Evolutionary conservation across 1,140 invertebrate genomes (phyloP).

Genomic region (Solenopsis fugax): DNA sequence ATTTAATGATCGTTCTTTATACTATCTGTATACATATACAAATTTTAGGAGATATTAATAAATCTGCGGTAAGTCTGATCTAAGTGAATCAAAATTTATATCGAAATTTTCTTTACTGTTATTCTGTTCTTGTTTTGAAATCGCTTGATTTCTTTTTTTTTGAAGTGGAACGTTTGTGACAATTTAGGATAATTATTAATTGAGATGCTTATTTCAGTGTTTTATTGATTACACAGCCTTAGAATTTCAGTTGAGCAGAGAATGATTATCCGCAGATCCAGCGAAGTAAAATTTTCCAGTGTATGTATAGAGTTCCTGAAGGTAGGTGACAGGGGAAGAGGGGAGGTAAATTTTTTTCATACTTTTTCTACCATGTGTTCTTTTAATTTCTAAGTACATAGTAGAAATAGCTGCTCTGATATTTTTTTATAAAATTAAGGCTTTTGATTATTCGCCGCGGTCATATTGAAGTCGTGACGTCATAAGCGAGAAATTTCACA

Average conservation of each 20-base stretch:
- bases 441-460: no score
- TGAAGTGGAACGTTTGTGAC: neutral
- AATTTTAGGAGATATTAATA: no score
- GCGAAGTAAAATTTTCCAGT: no score
- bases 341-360: no score
- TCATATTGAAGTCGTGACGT: no score
- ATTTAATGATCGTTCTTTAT: slow-evolving; percentile 47
- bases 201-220: slow-evolving; percentile 74
- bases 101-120: neutral
- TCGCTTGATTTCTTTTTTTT: neutral
- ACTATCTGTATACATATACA: neutral
- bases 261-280: neutral
- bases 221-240: slow-evolving; percentile 86
- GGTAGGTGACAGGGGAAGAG: no score
- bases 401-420: no score
- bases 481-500: no score
- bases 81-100: neutral
- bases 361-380: no score
- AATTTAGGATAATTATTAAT: slow-evolving; percentile 29
- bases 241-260: slow-evolving; percentile 76
- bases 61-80: neutral
- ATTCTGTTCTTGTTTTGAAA: neutral
- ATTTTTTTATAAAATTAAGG: no score
- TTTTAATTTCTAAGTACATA: no score
- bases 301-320: no score